Conservation (phyloP, 2,888 invertebrate species). For the Actias luna region DNA sequence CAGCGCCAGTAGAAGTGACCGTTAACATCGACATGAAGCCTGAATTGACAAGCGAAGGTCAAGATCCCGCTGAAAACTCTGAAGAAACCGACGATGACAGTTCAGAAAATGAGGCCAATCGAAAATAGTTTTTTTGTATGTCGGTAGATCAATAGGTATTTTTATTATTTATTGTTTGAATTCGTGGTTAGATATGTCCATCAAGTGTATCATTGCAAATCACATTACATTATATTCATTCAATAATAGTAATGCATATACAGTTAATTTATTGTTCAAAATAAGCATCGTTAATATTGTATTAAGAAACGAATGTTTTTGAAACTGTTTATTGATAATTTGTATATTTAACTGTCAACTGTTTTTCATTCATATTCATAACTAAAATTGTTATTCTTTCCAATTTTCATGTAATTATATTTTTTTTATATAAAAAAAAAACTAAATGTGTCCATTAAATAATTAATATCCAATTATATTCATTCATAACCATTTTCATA, state of each 20-base stretch:
- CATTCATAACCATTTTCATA: background rate
- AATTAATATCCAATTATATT: background rate
- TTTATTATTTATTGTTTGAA: conserved; percentile 7
- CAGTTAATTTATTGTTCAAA: no score
- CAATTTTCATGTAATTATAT: no score
- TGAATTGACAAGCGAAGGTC: background rate
- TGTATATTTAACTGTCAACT: no score
- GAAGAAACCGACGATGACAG: background rate
- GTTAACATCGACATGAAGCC: conserved; percentile 4
- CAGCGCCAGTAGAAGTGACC: background rate
- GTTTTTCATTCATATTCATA: no score
- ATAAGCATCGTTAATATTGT: no score
- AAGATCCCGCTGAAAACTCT: background rate
- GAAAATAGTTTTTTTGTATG: background rate
- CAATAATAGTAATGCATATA: no score
- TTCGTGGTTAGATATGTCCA: conserved; percentile 8
- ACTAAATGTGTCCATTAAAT: background rate
- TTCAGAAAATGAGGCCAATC: conserved; percentile 4
- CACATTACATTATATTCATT: background rate
- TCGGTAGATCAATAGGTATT: background rate
- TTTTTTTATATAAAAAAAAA: no score
- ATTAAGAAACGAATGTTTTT: no score
- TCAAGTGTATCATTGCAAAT: background rate
- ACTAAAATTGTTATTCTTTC: no score
- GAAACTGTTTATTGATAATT: no score